A percentile compares a stretch with the other conserved stretches of the same genome.
Conservation (phyloP, 92 coral and sea anemone genomes). For the Virgularia gustaviana region DNA sequence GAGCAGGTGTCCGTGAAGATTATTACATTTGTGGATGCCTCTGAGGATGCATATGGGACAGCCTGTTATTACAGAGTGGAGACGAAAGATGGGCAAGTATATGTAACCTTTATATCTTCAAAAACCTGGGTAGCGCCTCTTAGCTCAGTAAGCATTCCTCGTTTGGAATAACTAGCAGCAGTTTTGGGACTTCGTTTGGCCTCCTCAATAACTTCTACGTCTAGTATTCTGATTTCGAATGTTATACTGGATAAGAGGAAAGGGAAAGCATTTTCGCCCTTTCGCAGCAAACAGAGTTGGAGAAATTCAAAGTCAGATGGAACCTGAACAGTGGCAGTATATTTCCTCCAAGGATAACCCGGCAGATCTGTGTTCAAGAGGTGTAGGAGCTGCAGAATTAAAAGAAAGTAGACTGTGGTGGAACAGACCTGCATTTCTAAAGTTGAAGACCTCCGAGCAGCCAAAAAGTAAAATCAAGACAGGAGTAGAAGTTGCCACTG, state of each 20-base stretch:
- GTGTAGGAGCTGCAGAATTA: slow-evolving; percentile 38
- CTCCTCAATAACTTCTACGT: not conserved
- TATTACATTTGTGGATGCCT: no score
- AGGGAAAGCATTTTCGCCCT: slow-evolving; percentile 35
- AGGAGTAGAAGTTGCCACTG: no score
- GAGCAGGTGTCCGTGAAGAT: no score
- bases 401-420: slow-evolving; percentile 49
- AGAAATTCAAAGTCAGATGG: slow-evolving; percentile 52
- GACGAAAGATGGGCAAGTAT: no score
- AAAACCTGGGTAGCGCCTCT: no score
- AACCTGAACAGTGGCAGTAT: slow-evolving; percentile 51
- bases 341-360: slow-evolving; percentile 60
- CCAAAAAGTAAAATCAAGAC: slow-evolving; percentile 20
- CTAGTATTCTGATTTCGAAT: slow-evolving; percentile 6
- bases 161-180: no score
- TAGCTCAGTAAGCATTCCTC: no score
- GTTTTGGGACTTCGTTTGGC: slow-evolving; percentile 31
- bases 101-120: no score
- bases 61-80: no score
- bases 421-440: slow-evolving; percentile 47
- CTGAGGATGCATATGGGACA: no score
- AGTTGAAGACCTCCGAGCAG: slow-evolving; percentile 7
- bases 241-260: slow-evolving; percentile 37
- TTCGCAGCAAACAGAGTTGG: slow-evolving; percentile 53
- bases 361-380: slow-evolving; percentile 53